Evolutionary conservation across 2,888 invertebrate genomes (phyloP).

Genomic region (Hedya salicella): DNA sequence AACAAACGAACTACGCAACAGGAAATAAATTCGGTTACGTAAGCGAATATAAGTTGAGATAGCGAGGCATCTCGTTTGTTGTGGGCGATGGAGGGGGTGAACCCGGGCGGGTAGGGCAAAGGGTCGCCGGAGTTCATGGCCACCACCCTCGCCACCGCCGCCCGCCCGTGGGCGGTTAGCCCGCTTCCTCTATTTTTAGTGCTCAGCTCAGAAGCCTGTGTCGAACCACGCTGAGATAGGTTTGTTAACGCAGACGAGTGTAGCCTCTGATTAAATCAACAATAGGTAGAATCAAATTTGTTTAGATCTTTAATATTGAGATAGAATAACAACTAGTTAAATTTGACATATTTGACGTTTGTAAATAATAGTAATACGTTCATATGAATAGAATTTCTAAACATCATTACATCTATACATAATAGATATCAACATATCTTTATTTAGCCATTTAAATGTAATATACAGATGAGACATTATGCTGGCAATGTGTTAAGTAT

Average conservation of each 20-base stretch:
- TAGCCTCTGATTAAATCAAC: too few relatives aligned
- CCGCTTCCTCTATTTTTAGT: constrained; percentile 67
- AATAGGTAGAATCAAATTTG: too few relatives aligned
- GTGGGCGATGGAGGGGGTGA: constrained; percentile 36
- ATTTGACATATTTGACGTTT: too few relatives aligned
- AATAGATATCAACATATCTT: too few relatives aligned
- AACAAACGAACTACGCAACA: constrained; percentile 24
- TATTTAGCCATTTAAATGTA: too few relatives aligned
- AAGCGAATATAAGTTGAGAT: constrained; percentile 32
- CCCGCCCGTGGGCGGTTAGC: constrained; percentile 44
- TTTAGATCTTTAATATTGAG: too few relatives aligned
- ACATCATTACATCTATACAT: too few relatives aligned
- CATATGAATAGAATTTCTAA: too few relatives aligned
- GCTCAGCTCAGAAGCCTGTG: constrained; percentile 47
- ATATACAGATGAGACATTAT: too few relatives aligned
- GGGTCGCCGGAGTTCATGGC: constrained; percentile 81
- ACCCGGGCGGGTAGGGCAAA: constrained; percentile 55
- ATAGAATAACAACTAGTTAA: too few relatives aligned
- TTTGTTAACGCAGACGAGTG: constrained; percentile 2
- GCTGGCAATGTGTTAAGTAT: too few relatives aligned
- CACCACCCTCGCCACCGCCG: constrained; percentile 51
- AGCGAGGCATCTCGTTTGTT: constrained; percentile 31
- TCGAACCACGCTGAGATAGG: neutral
- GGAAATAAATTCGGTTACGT: constrained; percentile 39
- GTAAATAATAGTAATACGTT: too few relatives aligned